A percentile compares a stretch with the other conserved stretches of the same genome.
Conservation (phyloP, 1,140 invertebrate species). For the Stegodyphus mimosarum region DNA sequence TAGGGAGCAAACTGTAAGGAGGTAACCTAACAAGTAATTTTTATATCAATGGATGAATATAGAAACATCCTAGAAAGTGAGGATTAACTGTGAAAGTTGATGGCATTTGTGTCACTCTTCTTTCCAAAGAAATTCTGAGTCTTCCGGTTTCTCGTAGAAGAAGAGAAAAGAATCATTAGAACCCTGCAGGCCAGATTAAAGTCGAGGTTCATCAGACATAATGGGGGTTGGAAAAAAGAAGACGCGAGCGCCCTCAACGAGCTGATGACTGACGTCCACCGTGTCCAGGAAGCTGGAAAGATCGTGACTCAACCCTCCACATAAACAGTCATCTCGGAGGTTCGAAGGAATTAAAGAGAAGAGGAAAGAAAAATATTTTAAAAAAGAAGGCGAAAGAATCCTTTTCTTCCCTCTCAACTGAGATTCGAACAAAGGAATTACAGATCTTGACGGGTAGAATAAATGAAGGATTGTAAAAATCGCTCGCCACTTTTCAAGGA, state of each 20-base stretch:
- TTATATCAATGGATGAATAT: too few relatives aligned
- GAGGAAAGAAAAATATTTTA: neutral
- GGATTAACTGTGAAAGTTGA: too few relatives aligned
- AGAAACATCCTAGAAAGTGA: too few relatives aligned
- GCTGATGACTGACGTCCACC: slow-evolving; percentile 27
- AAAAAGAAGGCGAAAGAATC: neutral
- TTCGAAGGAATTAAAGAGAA: too few relatives aligned
- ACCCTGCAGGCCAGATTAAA: too few relatives aligned
- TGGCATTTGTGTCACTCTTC: too few relatives aligned
- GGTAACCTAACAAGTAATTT: too few relatives aligned
- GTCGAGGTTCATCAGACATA: neutral
- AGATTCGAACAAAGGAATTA: slow-evolving; percentile 40
- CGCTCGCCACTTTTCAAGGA: slow-evolving; percentile 20
- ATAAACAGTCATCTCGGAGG: slow-evolving; percentile 7
- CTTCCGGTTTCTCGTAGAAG: too few relatives aligned
- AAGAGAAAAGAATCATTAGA: too few relatives aligned
- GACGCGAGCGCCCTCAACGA: slow-evolving; percentile 1
- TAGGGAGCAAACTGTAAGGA: too few relatives aligned
- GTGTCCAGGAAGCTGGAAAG: slow-evolving; percentile 23
- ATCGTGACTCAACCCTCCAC: slow-evolving; percentile 36
- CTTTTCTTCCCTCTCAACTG: neutral
- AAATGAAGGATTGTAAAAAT: slow-evolving; percentile 28
- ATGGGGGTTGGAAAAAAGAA: neutral
- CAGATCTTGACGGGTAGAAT: slow-evolving; percentile 1
- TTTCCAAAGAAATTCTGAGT: too few relatives aligned